A percentile compares a stretch with the other conserved stretches of the same genome.
Evolutionary conservation across 2,888 invertebrate species (phyloP).

Genomic region (Camptogramma bilineatum): DNA sequence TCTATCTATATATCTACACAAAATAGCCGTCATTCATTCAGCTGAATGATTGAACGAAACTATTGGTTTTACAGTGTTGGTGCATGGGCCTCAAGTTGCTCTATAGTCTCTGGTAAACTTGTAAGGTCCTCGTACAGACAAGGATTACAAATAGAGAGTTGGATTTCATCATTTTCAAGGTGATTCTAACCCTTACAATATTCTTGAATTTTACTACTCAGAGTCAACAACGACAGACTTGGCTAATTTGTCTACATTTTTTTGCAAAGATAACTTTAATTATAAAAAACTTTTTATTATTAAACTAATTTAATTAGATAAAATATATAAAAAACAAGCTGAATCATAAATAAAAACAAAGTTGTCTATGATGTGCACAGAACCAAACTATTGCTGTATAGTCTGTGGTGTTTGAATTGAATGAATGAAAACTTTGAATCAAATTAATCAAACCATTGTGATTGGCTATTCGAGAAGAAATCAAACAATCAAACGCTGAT

Average conservation of each 20-base stretch:
- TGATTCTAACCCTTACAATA: no score
- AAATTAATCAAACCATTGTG: conserved; percentile 16
- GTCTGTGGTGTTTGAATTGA: conserved; percentile 6
- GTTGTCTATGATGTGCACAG: not conserved
- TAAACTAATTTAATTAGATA: no score
- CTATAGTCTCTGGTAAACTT: conserved; percentile 8
- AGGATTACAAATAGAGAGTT: no score
- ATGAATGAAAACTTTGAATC: not conserved
- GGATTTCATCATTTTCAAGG: no score
- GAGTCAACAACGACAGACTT: no score
- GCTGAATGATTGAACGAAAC: conserved; percentile 29
- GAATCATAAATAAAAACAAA: no score
- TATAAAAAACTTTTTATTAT: no score
- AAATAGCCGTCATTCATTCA: conserved; percentile 68
- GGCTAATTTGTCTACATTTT: no score
- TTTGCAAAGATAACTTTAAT: no score
- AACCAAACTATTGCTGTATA: not conserved
- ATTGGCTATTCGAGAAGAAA: conserved; percentile 1
- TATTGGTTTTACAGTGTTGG: conserved; percentile 27
- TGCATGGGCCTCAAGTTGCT: conserved; percentile 3
- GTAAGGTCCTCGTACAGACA: conserved; percentile 12
- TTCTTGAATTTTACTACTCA: no score
- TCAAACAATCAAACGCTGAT: conserved; percentile 2
- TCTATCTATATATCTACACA: conserved; percentile 66
- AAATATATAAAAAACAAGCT: no score